Percentiles rank a stretch among this genome's conserved stretches.
phyloP scores from a whole-genome alignment of 1,140 invertebrate species.

The Luehdorfia chinensis region DNA sequence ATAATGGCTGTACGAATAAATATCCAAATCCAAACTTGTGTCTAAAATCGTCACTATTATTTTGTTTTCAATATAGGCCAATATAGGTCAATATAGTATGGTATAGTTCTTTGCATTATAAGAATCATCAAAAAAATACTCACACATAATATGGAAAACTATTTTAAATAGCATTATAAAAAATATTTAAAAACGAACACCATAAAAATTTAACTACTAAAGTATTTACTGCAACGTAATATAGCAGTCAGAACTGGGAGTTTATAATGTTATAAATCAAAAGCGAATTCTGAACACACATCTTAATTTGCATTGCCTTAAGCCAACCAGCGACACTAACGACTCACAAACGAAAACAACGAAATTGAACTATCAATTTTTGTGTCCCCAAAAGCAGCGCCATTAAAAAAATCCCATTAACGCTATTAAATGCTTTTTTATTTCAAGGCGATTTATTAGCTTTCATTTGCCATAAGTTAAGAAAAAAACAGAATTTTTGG shows the following conservation, averaged over 20 bases:
- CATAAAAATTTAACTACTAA: too few species aligned
- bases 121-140: too few species aligned
- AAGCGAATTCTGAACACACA: conserved; percentile 52
- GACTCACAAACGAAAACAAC: conserved; percentile 67
- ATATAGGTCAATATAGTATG: too few species aligned
- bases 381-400: conserved; percentile 50
- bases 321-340: conserved; percentile 61
- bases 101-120: too few species aligned
- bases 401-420: conserved; percentile 54
- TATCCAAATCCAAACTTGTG: too few species aligned
- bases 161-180: too few species aligned
- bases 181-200: too few species aligned
- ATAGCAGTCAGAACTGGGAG: conserved; percentile 18
- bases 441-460: conserved; percentile 4
- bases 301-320: conserved; percentile 69
- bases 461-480: conserved; percentile 14
- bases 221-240: too few species aligned
- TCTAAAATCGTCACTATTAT: too few species aligned
- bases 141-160: too few species aligned
- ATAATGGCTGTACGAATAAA: too few species aligned
- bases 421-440: conserved; percentile 41
- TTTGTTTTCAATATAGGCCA: too few species aligned
- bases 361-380: conserved; percentile 70
- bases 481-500: conserved; percentile 18
- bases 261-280: conserved; percentile 61